Percentiles rank a stretch among this genome's conserved stretches.
phyloP scores from a whole-genome alignment of 2,113 vertebrate genomes.

The Meles meles region DNA sequence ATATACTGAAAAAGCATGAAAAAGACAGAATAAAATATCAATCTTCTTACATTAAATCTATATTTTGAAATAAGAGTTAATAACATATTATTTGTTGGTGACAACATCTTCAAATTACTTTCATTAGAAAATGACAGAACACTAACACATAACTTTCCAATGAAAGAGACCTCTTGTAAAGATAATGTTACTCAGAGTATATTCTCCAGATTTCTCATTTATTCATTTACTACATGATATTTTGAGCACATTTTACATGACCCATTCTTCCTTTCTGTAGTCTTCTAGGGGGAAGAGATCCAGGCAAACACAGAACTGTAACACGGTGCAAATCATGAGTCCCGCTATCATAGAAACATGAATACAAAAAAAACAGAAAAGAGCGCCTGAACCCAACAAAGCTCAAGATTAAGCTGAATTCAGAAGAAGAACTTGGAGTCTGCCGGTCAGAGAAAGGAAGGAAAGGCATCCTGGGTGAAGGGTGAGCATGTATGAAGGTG shows the following conservation, averaged over 20 bases:
- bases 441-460: background rate
- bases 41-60: background rate
- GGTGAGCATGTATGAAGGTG: background rate
- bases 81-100: background rate
- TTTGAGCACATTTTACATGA: background rate
- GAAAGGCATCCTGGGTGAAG: background rate
- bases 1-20: constrained; percentile 31
- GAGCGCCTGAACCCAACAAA: background rate
- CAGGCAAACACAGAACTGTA: background rate
- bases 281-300: background rate
- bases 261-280: background rate
- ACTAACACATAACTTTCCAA: background rate
- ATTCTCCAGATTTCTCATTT: background rate
- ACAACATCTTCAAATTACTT: constrained; percentile 8
- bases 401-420: background rate
- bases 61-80: constrained; percentile 35
- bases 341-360: background rate
- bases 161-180: background rate
- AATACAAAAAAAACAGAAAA: background rate
- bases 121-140: background rate
- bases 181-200: background rate
- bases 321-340: background rate
- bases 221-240: background rate
- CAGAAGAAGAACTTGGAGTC: background rate
- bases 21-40: background rate